Base-by-base conservation (phyloP, 2,888 invertebrate species). In the Hydrotaea diabolus region DNA sequence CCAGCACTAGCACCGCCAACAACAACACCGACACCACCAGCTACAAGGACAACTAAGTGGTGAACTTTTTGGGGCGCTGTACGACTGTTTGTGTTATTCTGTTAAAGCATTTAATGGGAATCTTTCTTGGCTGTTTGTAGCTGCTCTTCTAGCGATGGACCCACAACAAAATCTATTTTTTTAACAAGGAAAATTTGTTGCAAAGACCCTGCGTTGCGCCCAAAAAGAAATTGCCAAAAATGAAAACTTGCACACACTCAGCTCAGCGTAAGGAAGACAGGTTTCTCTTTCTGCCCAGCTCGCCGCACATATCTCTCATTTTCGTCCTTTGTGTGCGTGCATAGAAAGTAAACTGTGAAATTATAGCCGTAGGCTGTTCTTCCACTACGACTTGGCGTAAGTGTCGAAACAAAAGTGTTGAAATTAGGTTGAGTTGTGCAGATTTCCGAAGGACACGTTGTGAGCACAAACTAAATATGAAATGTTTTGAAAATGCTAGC, bases 111-210 rank as follows among this genome's bases (percentile, higher is more conserved):
- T 71, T 31, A 71, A 71, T 71, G 26, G 53, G 46, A 71, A 53
- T 26, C 53, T 53, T 49, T 26, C 53, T 53, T 49, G 26, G 53
- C n/a, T 53, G 19, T 49, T 39, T 39, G 9, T 39, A 2, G 39
- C 13, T 39, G 39, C 39, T 39, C 39, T 39, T 39, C 39, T 11
- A 13, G 13, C 8, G 9, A 39, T 36, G 2, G 17, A 8, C 57
- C 17, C 36, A 39, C 31, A 13, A 49, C 31, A 79, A 85, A 80
- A 62, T 77, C 74, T 76, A n/a, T n/a, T n/a, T 74, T 62, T 71
- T 62, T 80, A 82, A 85, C 77, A 80, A 85, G 79, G 21, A 82
- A 85, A 85, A 49, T 79, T 85, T 43, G 77, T 72, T 62, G 19
- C 39, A 59, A 76, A 78, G 62, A 79, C 53, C 77, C 77, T 71